Percentiles rank a stretch among this genome's conserved stretches.
Evolutionary conservation across 2,797 vertebrate species (phyloP).

Genomic region (Trichosurus vulpecula): DNA sequence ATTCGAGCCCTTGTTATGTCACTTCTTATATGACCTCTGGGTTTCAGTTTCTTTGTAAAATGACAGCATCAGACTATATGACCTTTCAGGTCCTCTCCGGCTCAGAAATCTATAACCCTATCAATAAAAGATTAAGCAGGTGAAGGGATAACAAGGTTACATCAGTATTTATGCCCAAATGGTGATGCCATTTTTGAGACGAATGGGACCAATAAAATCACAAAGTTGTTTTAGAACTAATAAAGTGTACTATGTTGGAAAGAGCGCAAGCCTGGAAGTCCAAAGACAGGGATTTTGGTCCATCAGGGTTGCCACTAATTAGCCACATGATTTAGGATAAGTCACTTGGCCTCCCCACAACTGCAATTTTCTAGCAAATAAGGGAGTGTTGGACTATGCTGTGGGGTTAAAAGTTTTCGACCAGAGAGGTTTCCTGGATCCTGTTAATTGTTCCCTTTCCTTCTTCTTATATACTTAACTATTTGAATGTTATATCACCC

Average conservation of each 20-base stretch:
- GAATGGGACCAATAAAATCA: conserved; percentile 16
- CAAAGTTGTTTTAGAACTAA: conserved; percentile 25
- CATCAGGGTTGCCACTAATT: background rate
- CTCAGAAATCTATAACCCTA: background rate
- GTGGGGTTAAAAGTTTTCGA: background rate
- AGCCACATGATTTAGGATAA: background rate
- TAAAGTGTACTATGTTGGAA: background rate
- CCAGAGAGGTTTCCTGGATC: background rate
- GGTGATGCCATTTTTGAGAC: conserved; percentile 1
- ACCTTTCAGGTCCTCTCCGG: background rate
- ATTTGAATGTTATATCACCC: background rate
- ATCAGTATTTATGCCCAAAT: background rate
- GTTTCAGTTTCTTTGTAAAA: background rate
- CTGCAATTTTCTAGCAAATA: background rate
- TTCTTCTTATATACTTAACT: background rate
- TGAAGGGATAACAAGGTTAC: conserved; percentile 2
- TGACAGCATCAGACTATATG: background rate
- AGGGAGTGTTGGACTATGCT: background rate
- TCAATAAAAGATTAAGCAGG: background rate
- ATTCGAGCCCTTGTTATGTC: conserved; percentile 18
- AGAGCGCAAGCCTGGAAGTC: background rate
- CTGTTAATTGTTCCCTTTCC: background rate
- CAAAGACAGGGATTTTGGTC: background rate
- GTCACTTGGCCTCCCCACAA: background rate
- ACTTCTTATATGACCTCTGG: background rate